Conservation (phyloP, 2,797 vertebrate species). For the Microctenopoma stevenorrisi region DNA sequence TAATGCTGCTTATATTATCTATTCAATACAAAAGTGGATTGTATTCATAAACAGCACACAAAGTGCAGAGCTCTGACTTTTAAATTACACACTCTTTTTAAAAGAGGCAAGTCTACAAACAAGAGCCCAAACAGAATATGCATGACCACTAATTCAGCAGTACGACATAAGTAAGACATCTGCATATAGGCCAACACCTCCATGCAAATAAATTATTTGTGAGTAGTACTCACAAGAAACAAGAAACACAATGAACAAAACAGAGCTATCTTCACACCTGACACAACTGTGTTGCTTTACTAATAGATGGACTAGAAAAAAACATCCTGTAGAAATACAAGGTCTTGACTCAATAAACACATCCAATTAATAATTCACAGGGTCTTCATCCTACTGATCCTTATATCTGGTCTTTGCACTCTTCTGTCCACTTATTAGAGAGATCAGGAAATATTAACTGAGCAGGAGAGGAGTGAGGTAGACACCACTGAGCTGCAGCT, state of each 20-base stretch:
- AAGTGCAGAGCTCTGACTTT: slow-evolving; percentile 26
- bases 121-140: slow-evolving; percentile 15
- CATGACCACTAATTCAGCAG: slow-evolving; percentile 17
- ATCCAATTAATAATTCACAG: slow-evolving; percentile 75
- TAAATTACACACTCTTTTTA: slow-evolving; percentile 35
- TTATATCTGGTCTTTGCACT: slow-evolving; percentile 54
- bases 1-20: slow-evolving; percentile 18
- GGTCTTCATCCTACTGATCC: slow-evolving; percentile 42
- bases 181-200: slow-evolving; percentile 21
- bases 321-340: slow-evolving; percentile 50
- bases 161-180: slow-evolving; percentile 23
- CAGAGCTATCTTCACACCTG: slow-evolving; percentile 54
- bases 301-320: slow-evolving; percentile 53
- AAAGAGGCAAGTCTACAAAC: slow-evolving; percentile 3
- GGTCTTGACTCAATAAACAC: slow-evolving; percentile 72
- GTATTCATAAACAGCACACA: slow-evolving; percentile 28
- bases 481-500: slow-evolving; percentile 10
- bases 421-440: slow-evolving; percentile 41
- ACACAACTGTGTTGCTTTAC: slow-evolving; percentile 66
- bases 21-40: slow-evolving; percentile 27
- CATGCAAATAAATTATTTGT: slow-evolving; percentile 16
- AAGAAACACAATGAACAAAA: slow-evolving; percentile 28
- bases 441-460: slow-evolving; percentile 31
- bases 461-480: slow-evolving; percentile 24
- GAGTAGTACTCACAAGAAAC: slow-evolving; percentile 25